phyloP scores from a whole-genome alignment of 2,797 vertebrate genomes.

The Phataginus tricuspis region DNA sequence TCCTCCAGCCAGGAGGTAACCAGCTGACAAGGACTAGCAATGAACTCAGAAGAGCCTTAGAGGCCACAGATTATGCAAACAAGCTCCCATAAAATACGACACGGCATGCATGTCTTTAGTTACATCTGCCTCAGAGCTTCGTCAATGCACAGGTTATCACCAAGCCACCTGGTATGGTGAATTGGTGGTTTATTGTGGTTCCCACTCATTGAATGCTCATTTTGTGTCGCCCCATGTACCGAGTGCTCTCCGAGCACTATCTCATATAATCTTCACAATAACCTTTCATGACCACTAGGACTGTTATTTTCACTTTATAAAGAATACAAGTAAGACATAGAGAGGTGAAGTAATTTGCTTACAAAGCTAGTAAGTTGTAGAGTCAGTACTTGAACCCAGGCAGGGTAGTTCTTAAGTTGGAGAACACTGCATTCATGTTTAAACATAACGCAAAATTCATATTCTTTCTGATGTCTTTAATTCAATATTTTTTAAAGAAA shows the following conservation, averaged over 20 bases:
- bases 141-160: background rate
- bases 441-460: background rate
- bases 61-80: background rate
- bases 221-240: background rate
- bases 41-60: background rate
- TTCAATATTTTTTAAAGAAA: background rate
- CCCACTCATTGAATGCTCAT: background rate
- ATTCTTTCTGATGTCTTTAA: background rate
- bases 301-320: background rate
- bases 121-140: background rate
- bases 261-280: background rate
- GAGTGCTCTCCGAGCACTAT: background rate
- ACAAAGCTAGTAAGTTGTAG: background rate
- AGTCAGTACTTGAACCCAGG: background rate
- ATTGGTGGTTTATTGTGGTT: background rate
- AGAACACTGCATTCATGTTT: background rate
- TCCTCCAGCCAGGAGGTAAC: background rate
- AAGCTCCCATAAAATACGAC: background rate
- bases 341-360: background rate
- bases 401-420: background rate
- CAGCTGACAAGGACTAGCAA: background rate
- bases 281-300: background rate
- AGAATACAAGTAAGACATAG: background rate
- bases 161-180: background rate
- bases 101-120: background rate